Evolutionary conservation across 2,797 vertebrate genomes (phyloP), one percentile per base, ranked within the genome.

Genomic region (Lepilemur ruficaudatus): DNA sequence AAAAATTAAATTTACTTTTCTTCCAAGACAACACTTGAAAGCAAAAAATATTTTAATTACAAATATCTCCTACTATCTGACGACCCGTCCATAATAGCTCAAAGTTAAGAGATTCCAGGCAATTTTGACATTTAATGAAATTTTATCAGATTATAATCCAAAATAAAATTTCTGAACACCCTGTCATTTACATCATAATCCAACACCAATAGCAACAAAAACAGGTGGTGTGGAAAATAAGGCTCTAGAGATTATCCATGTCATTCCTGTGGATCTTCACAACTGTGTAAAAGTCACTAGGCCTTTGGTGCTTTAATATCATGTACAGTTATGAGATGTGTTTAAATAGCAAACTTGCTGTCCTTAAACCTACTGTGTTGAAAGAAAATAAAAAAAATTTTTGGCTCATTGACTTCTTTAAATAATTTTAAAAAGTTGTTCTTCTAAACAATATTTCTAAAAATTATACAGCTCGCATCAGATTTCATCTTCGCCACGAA

Each of bases 401-500:
- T 99, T 98, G 98, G 98, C 99, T 99, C 98, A 98, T 98, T 98
- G 98, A 98, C 98, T 98, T 99, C 97, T 98, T 98, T 98, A 99
- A 98, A 98, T 98, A 98, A 98, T 98, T 20, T 92, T 98, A 98
- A 98, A 99, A 99, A 98, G 98, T 98, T 98, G 97, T 98, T 97
- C 98, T 98, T 95, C 98, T 98, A 98, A 98, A 98, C 98, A 98
- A 98, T 98, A 98, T 98, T 98, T 98, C 98, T 99, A 98, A 98
- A 97, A 98, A 98, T 97, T 97, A 98, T 96, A 98, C 96, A 98
- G 98, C 98, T 98, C 4, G 23, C 57, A 97, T 98, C 98, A 98
- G 98, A 96, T 98, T 98, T 99, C 99, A 99, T 99, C 99, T 99
- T 98, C 99, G 99, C 99, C 99, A 99, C 15, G 99, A 99, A 96